Conservation (phyloP, 2,888 invertebrate species). For the Harmothoe impar region DNA sequence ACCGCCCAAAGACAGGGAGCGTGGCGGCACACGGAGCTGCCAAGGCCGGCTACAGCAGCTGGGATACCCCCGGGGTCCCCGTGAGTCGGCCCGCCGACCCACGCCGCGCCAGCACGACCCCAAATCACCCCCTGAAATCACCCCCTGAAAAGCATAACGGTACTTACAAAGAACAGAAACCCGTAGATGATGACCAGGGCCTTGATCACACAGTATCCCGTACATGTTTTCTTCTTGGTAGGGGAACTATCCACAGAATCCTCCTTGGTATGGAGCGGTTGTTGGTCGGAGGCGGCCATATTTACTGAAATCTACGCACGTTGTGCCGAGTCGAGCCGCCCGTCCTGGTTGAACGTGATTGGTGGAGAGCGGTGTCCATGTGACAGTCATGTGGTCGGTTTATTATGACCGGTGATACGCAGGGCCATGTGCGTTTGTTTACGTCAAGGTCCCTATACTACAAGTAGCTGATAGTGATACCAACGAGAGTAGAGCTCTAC, state of each 20-base stretch:
- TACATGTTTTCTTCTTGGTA: constrained; percentile 62
- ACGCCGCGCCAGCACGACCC: not conserved
- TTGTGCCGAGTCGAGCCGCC: not conserved
- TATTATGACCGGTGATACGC: not conserved
- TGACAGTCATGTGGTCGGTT: constrained; percentile 40
- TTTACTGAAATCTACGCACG: constrained; percentile 38
- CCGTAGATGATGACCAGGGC: constrained; percentile 63
- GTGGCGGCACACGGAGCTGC: not conserved
- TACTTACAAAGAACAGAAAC: constrained; percentile 64
- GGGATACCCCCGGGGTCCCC: not conserved
- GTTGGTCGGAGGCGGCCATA: constrained; percentile 41
- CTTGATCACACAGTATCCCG: constrained; percentile 61
- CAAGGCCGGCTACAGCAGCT: not conserved
- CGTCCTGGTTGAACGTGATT: not conserved
- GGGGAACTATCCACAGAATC: constrained; percentile 55
- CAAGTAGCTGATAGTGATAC: too few relatives aligned
- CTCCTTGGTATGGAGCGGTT: constrained; percentile 60
- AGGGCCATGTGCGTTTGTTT: constrained; percentile 35
- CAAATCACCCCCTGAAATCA: not conserved
- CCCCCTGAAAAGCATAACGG: not conserved
- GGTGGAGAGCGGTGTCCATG: not conserved
- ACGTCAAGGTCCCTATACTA: too few relatives aligned
- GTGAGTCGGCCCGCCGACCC: not conserved
- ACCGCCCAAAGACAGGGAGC: not conserved
- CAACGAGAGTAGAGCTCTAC: too few relatives aligned